Base-by-base conservation (phyloP, 2,888 invertebrate genomes). In the Xanthia icteritia region DNA sequence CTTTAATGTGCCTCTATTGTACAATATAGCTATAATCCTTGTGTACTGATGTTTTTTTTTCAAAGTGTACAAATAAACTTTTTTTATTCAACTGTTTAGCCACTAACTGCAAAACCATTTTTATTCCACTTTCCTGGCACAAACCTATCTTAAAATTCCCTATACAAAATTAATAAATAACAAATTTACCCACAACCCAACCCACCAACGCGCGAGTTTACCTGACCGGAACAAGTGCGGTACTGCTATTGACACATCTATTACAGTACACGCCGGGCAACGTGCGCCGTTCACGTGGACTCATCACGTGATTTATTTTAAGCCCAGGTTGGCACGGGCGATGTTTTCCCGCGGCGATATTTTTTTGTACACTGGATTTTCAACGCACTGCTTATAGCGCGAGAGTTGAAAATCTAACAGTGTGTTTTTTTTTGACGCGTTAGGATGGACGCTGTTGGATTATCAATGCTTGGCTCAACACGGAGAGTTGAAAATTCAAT, bases 231-330 rank as follows among this genome's bases (percentile, higher is more conserved):
- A 78, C 74, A 61, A 81, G 67, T 45, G 66, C 42, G 72, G 65
- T 36, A 15, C 73, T 84, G 83, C 31, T 75, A 77, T 76, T 76
- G 79, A 85, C 83, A 83, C 63, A 15, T 83, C 85, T 84, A 85
- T 85, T 79, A 82, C 54, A 60, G 76, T 65, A 71, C 42, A 39
- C 69, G 61, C 76, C 60, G 76, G 56, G 36, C 61, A 76, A 81
- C 83, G 84, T 84, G 83, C 63, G 20, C 68, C 15, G 48, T 42
- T 82, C 82, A 85, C 83, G 85, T 84, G 82, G 70, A 58, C 70
- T 39, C 23, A n/a, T 71, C 75, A n/a, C 78, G 82, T 84, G 85
- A 75, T 78, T 82, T 78, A 83, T 83, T 75, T 84, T 78, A 71
- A 81, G 85, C 56, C n/a, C n/a, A 56, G n/a, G n/a, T n/a, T n/a